Percentiles rank a stretch among this genome's conserved stretches.
Conservation (phyloP, 2,888 invertebrate species). For the Thumatha senex region DNA sequence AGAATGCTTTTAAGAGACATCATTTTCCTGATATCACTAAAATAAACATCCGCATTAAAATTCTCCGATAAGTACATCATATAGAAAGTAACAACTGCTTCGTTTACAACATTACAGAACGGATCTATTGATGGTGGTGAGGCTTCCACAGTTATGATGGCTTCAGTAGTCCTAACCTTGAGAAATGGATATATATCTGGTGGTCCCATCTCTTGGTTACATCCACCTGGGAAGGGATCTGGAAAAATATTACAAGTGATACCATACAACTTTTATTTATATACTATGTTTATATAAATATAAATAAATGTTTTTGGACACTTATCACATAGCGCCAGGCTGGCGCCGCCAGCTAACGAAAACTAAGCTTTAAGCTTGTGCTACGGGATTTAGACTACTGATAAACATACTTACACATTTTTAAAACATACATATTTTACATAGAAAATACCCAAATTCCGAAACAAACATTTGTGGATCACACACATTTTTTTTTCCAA, state of each 20-base stretch:
- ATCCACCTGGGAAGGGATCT: slow-evolving; percentile 92
- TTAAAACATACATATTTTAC: no score
- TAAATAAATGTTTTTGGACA: no score
- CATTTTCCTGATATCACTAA: slow-evolving; percentile 84
- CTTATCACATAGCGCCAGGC: no score
- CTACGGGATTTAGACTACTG: no score
- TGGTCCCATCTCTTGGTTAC: slow-evolving; percentile 89
- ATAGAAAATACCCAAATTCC: no score
- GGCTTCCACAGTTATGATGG: slow-evolving; percentile 79
- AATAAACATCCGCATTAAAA: slow-evolving; percentile 82
- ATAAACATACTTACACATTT: no score
- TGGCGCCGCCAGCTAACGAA: no score
- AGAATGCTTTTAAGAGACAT: slow-evolving; percentile 81
- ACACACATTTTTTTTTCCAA: no score
- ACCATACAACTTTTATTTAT: no score
- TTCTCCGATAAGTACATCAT: slow-evolving; percentile 85
- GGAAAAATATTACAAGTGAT: slow-evolving; percentile 33
- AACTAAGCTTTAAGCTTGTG: no score
- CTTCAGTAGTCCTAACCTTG: slow-evolving; percentile 52
- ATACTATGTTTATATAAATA: no score
- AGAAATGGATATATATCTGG: slow-evolving; percentile 85
- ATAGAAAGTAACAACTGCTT: slow-evolving; percentile 67
- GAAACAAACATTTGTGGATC: no score
- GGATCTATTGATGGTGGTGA: slow-evolving; percentile 73
- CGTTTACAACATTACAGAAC: slow-evolving; percentile 31